A percentile compares a stretch with the other conserved stretches of the same genome.
Conservation (phyloP, 2,113 vertebrate species). For the Tylochromis polylepis region DNA sequence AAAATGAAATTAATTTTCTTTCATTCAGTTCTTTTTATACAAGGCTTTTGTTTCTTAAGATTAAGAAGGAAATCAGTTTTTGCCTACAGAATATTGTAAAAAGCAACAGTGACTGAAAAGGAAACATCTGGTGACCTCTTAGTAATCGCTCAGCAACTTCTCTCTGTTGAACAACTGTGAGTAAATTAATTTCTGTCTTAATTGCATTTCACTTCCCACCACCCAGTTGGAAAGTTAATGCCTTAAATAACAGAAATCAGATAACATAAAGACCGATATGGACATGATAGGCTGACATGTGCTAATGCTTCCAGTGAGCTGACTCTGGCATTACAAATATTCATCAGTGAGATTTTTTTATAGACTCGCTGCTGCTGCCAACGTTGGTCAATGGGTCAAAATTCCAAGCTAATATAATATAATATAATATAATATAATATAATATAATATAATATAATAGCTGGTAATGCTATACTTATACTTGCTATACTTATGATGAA, state of each 20-base stretch:
- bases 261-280: background rate
- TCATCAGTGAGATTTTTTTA: background rate
- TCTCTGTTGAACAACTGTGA: background rate
- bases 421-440: background rate
- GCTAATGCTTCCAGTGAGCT: background rate
- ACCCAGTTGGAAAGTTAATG: background rate
- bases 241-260: background rate
- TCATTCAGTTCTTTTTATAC: constrained; percentile 4
- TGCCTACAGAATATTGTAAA: background rate
- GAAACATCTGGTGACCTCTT: background rate
- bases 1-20: constrained; percentile 28
- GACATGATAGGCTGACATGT: background rate
- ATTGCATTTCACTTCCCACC: background rate
- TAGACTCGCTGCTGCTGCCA: background rate
- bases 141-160: background rate
- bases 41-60: constrained; percentile 27
- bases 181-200: background rate
- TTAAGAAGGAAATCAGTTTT: constrained; percentile 7
- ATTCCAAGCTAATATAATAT: background rate
- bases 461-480: too few species aligned
- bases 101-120: constrained; percentile 3
- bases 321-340: background rate
- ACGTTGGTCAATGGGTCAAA: background rate
- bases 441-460: background rate
- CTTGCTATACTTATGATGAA: too few species aligned